Evolutionary conservation across 1,140 invertebrate species (phyloP).

Genomic region (Diprion similis): DNA sequence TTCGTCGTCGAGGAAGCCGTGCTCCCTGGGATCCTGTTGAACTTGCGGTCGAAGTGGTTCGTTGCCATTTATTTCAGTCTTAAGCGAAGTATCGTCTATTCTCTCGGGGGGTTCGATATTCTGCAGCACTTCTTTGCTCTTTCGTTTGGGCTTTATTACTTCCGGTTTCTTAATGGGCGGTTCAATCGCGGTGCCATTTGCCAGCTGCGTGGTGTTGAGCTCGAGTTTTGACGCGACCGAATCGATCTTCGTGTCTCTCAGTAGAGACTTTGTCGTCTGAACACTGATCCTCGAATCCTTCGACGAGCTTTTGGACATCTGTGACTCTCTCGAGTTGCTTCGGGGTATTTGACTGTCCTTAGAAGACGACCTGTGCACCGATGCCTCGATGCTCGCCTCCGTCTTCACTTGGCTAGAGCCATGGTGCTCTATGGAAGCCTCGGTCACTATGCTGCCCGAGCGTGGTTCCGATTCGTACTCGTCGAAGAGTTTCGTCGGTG

Average conservation of each 20-base stretch:
- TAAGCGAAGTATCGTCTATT: conserved; percentile 5
- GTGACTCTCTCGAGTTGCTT: conserved; percentile 31
- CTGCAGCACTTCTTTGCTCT: conserved; percentile 39
- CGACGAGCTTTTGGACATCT: conserved; percentile 35
- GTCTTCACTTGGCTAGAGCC: conserved; percentile 18
- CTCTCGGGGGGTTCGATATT: conserved; percentile 3
- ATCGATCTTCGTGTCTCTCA: conserved; percentile 9
- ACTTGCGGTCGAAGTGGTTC: not conserved
- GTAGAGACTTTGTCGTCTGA: conserved; percentile 24
- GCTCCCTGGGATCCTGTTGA: conserved; percentile 15
- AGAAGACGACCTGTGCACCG: conserved; percentile 16
- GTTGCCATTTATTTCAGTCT: conserved; percentile 15
- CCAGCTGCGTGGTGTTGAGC: conserved; percentile 20
- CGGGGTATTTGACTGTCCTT: conserved; percentile 26
- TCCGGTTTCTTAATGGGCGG: conserved; percentile 42
- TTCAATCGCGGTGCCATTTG: conserved; percentile 43
- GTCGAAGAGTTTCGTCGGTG: conserved; percentile 52
- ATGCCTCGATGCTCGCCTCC: conserved; percentile 25
- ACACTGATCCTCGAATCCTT: conserved; percentile 38
- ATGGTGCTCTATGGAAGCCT: conserved; percentile 49
- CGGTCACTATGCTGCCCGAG: conserved; percentile 44
- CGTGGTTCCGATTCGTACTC: conserved; percentile 46
- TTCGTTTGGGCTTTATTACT: conserved; percentile 49
- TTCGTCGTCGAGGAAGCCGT: conserved; percentile 23
- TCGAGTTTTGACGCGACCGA: not conserved